Base-by-base conservation (phyloP, 2,797 vertebrate genomes). In the Lindbergichthys nudifrons region DNA sequence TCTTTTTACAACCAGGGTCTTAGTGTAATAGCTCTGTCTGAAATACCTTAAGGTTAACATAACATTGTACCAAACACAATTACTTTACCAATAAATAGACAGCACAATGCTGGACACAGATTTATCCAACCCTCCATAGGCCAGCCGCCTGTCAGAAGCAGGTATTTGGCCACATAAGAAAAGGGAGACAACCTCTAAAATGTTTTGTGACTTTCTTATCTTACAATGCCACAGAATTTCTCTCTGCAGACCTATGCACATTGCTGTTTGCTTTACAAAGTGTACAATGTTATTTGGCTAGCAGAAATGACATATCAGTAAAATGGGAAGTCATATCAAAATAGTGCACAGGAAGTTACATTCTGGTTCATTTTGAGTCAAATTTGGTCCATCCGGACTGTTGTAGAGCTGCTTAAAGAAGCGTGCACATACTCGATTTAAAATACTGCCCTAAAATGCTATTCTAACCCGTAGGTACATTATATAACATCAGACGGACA, bases 11-110 rank as follows among this genome's bases (percentile, higher is more conserved):
- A 54, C 8, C 26, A 39, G 3, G 5, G 23, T 30, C 19, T 48
- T 45, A 65, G n/a, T 67, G 32, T 39, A 32, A 68, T 21, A 21
- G 18, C 36, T 60, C 53, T 64, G 30, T 61, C 8, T 43, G 42
- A 15, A 21, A 16, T 13, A 42, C 8, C 19, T 21, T 21, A 14
- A 59, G 13, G 23, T 72, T 62, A 59, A 53, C 32, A 18, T 26
- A 8, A 36, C 23, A 46, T 5, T 26, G 48, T 21, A 32, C 50
- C 52, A 16, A 66, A 45, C 14, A 2, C 18, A 13, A 32, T 48
- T 10, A 60, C 7, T 58, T 56, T 32, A 26, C 9, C 32, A 36
- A 36, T 11, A 30, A 45, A 43, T 13, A 61, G 21, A 73, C 8
- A 18, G 1, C 36, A 39, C n/a, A 57, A 18, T 70, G 62, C 53